phyloP scores from a whole-genome alignment of 1,140 invertebrate genomes.

The Oscheius sp. region DNA sequence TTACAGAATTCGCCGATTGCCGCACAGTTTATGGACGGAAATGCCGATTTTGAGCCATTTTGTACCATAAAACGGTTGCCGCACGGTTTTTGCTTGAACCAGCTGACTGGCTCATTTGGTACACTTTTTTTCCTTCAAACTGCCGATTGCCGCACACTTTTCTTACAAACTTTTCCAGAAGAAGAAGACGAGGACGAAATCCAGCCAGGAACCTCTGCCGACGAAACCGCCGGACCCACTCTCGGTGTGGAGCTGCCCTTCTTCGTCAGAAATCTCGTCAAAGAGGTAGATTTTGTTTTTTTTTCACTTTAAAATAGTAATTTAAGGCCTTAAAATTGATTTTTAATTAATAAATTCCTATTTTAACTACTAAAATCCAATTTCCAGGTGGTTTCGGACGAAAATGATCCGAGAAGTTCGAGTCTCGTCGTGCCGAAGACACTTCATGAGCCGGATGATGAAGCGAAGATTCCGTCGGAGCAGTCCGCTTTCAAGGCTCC shows the following conservation, averaged over 20 bases:
- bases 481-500: not conserved
- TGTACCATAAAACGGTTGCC: too few relatives aligned
- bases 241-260: not conserved
- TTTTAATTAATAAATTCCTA: too few relatives aligned
- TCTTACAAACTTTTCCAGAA: not conserved
- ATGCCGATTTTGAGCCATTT: too few relatives aligned
- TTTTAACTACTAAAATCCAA: not conserved
- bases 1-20: too few relatives aligned
- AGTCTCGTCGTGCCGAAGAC: not conserved
- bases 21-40: too few relatives aligned
- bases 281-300: not conserved
- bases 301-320: too few relatives aligned
- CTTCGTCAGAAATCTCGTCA: not conserved
- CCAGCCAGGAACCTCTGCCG: not conserved
- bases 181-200: constrained; percentile 13
- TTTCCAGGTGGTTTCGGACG: not conserved
- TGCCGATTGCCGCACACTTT: not conserved
- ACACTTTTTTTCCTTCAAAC: too few relatives aligned
- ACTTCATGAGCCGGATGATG: not conserved
- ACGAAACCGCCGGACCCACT: not conserved
- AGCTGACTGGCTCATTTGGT: too few relatives aligned
- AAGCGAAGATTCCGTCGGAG: not conserved
- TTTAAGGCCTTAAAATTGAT: too few relatives aligned
- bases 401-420: not conserved
- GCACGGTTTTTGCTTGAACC: too few relatives aligned